Conservation (phyloP, 1,140 invertebrate species). For the Penaeus japonicus region DNA sequence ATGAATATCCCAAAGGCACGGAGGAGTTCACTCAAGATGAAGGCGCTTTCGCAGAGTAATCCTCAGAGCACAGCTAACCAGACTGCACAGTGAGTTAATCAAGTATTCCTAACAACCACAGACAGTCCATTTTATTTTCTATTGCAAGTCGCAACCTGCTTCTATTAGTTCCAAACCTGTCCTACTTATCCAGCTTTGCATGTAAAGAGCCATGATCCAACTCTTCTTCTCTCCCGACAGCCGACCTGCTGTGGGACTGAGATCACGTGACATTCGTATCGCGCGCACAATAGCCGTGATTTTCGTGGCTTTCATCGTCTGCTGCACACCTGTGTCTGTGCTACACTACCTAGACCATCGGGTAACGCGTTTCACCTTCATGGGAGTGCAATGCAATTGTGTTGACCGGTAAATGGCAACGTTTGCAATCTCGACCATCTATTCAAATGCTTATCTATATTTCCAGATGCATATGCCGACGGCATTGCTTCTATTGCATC, state of each 20-base stretch:
- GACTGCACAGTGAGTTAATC: not conserved
- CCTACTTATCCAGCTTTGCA: too few relatives aligned
- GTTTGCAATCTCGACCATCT: too few relatives aligned
- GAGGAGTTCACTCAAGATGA: conserved; percentile 18
- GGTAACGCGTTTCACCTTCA: conserved; percentile 19
- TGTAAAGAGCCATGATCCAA: too few relatives aligned
- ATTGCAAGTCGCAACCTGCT: too few relatives aligned
- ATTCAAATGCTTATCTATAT: too few relatives aligned
- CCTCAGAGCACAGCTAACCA: not conserved
- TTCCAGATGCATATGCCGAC: conserved; percentile 20
- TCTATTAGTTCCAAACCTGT: too few relatives aligned
- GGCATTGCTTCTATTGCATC: conserved; percentile 53
- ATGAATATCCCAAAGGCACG: not conserved
- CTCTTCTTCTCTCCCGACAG: not conserved
- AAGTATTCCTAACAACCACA: not conserved
- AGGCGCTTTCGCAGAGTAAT: too few relatives aligned
- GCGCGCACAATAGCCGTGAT: conserved; percentile 57
- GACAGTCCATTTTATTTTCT: too few relatives aligned
- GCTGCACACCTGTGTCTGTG: conserved; percentile 55
- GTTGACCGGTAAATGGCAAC: not conserved
- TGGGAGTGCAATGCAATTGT: not conserved
- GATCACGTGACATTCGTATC: conserved; percentile 55
- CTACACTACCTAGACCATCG: conserved; percentile 40
- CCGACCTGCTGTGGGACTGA: conserved; percentile 35
- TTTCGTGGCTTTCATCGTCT: conserved; percentile 55